A percentile compares a stretch with the other conserved stretches of the same genome.
These are phyloP conservation scores for Zaprionus gabonicus DNA, from an alignment of 1,140 invertebrate genomes.

Conservation along the genomic window DNA sequence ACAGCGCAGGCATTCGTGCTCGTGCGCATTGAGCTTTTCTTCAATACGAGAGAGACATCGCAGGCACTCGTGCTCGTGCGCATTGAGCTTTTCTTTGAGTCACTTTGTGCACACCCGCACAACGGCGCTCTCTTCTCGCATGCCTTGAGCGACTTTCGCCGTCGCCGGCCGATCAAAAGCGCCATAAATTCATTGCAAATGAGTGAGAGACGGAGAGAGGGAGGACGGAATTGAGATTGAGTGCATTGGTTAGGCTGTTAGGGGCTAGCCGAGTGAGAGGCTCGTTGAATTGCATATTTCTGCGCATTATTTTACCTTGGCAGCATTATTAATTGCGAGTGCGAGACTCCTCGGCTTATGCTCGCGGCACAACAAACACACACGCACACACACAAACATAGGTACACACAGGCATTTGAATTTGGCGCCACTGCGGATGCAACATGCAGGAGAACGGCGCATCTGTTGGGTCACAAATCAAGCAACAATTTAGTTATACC, in stretches of 20 bases:
- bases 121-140: neutral
- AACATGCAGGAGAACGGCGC: slow-evolving; percentile 38
- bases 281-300: slow-evolving; percentile 58
- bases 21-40: too few species aligned
- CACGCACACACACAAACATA: slow-evolving; percentile 8
- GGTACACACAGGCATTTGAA: neutral
- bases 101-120: slow-evolving; percentile 1
- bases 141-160: slow-evolving; percentile 22
- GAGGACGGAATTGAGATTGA: neutral
- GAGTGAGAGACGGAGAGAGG: slow-evolving; percentile 18
- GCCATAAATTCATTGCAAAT: slow-evolving; percentile 62
- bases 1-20: too few species aligned
- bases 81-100: slow-evolving; percentile 14
- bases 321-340: slow-evolving; percentile 77
- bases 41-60: neutral
- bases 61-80: neutral
- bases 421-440: slow-evolving; percentile 59
- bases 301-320: slow-evolving; percentile 74
- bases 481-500: slow-evolving; percentile 62
- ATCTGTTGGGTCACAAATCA: slow-evolving; percentile 70
- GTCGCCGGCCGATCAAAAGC: slow-evolving; percentile 67
- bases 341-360: slow-evolving; percentile 54
- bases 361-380: slow-evolving; percentile 51
- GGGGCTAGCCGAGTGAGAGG: slow-evolving; percentile 6
- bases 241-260: neutral